Percentiles rank a stretch among this genome's conserved stretches.
Conservation (phyloP, 2,888 invertebrate species). For the Drosophila neutralis region DNA sequence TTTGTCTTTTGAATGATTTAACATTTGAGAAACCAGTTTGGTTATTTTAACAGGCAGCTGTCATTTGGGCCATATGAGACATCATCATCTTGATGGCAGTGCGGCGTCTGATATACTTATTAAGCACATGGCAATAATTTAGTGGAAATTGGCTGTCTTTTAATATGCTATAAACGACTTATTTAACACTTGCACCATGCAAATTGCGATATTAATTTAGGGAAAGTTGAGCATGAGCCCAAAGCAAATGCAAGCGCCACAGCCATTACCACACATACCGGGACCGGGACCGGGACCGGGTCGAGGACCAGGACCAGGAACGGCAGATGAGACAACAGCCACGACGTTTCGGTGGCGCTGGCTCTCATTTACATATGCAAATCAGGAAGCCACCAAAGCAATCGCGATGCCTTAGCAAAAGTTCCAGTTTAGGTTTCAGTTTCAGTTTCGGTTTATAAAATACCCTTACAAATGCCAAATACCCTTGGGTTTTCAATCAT, state of each 20-base stretch:
- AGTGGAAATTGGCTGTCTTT: conserved; percentile 73
- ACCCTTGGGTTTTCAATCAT: conserved; percentile 79
- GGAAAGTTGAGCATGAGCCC: conserved; percentile 50
- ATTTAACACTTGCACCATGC: conserved; percentile 76
- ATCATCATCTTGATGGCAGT: conserved; percentile 70
- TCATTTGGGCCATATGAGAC: conserved; percentile 48
- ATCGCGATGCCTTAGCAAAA: conserved; percentile 7
- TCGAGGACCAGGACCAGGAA: background rate
- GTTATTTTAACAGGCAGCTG: background rate
- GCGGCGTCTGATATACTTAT: conserved; percentile 54
- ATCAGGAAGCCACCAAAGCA: conserved; percentile 52
- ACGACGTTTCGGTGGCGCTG: conserved; percentile 27
- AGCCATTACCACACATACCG: conserved; percentile 15
- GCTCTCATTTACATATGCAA: conserved; percentile 75
- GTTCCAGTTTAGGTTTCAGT: conserved; percentile 3
- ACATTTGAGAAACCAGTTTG: background rate
- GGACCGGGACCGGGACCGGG: conserved; percentile 12
- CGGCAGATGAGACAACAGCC: background rate
- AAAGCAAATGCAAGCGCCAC: conserved; percentile 30
- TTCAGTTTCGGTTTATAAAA: conserved; percentile 25
- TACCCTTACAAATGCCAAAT: conserved; percentile 57
- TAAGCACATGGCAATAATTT: conserved; percentile 65
- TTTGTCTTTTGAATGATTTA: background rate
- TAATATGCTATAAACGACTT: conserved; percentile 80
- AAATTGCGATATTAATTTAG: conserved; percentile 77